Evolutionary conservation across 2,888 invertebrate genomes (phyloP), one percentile per base, ranked within the genome.

Genomic region (Diarsia rubi): DNA sequence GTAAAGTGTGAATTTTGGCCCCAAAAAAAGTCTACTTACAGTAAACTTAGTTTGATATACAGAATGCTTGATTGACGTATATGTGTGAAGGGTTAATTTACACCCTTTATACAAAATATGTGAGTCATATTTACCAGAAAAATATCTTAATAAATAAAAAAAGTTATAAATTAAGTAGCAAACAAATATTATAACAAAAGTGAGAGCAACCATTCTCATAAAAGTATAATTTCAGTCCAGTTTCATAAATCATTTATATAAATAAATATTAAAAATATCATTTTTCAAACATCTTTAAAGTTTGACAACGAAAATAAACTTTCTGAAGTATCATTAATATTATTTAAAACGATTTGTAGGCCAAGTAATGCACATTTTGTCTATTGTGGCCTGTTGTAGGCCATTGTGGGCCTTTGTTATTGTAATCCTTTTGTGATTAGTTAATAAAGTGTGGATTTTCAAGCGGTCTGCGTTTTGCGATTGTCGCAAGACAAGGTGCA

Each of bases 361-460:
- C 78, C 27, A 78, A 88, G 89, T 88, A 87, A 85, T 79, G 82
- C 87, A 91, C 89, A 90, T 89, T 90, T 82, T 78, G 71, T 79
- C 81, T 80, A 91, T 92, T 92, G 89, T 90, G 9, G 37, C 37
- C 66, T 64, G 65, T 79, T 75, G 47, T 69, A 72, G 68, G n/a
- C 75, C 78, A 84, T 90, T 88, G 86, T 83, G n/a, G 44, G 9
- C 63, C n/a, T 63, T 82, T 86, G 83, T 85, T 47, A 81, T 73
- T 84, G 78, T 94, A 92, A 94, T 93, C 89, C 93, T 82, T 90
- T 94, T 94, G 94, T 94, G 81, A 80, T 81, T 84, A 90, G 88
- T 93, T 90, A 92, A 93, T 93, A 92, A 90, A 89, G 89, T 90
- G 89, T 92, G 88, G 81, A 86, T 88, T 89, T 88, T 88, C 85